Evolutionary conservation across 2,888 invertebrate species (phyloP).

Genomic region (Cryptus viduatorius): DNA sequence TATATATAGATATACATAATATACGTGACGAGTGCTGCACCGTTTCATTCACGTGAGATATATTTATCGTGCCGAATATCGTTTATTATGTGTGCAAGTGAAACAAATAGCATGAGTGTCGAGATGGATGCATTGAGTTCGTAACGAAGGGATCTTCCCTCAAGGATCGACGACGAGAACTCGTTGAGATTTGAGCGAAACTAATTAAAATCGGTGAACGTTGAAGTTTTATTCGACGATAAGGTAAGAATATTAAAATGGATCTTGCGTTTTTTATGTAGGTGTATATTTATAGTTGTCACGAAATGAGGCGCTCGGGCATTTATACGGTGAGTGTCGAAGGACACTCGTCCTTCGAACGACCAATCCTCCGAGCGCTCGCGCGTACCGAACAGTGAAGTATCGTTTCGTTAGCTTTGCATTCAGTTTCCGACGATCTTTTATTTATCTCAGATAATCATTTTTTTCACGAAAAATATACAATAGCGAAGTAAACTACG

Average conservation of each 20-base stretch:
- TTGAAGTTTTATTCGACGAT: neutral
- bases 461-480: neutral
- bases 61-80: conserved; percentile 35
- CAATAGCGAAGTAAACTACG: neutral
- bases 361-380: neutral
- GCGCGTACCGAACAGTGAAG: neutral
- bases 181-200: conserved; percentile 23
- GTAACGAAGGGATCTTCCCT: conserved; percentile 34
- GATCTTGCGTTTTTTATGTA: neutral
- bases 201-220: conserved; percentile 19
- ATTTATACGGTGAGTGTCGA: conserved; percentile 15
- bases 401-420: neutral
- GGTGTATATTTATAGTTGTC: conserved; percentile 28
- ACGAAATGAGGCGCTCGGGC: conserved; percentile 29
- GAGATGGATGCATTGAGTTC: conserved; percentile 31
- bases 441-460: neutral
- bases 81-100: conserved; percentile 23
- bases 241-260: conserved; percentile 31
- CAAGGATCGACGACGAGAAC: conserved; percentile 2
- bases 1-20: neutral
- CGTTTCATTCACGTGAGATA: conserved; percentile 21
- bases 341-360: conserved; percentile 48
- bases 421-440: neutral
- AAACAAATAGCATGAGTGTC: neutral
- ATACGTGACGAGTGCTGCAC: conserved; percentile 4